Evolutionary conservation across 2,888 invertebrate species (phyloP).

Genomic region (Stictocephala bisonia): DNA sequence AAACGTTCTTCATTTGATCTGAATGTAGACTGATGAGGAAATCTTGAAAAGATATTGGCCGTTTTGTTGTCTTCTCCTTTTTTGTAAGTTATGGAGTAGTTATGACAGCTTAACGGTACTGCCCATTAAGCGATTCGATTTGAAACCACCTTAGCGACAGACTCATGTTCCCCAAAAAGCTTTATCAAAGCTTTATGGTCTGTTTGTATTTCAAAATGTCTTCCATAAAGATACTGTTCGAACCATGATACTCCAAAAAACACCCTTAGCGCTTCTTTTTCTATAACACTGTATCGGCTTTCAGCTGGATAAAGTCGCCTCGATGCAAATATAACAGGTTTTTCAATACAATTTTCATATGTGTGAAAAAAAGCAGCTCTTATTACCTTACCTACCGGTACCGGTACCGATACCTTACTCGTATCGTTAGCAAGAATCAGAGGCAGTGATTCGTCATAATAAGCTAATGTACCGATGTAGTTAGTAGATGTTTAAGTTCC

Average conservation of each 20-base stretch:
- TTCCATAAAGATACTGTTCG: conserved; percentile 14
- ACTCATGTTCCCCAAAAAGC: conserved; percentile 2
- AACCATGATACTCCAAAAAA: conserved; percentile 10
- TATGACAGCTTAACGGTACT: background rate
- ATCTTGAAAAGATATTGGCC: conserved; percentile 40
- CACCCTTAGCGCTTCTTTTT: conserved; percentile 2
- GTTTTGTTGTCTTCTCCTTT: conserved; percentile 9
- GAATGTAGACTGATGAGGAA: background rate
- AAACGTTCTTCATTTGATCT: background rate
- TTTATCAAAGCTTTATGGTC: conserved; percentile 19
- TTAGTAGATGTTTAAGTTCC: conserved; percentile 7
- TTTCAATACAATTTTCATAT: conserved; percentile 21
- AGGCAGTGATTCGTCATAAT: conserved; percentile 11
- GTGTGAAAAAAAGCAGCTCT: conserved; percentile 28
- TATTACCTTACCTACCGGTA: too few species aligned
- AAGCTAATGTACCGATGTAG: conserved; percentile 4
- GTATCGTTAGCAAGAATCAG: conserved; percentile 14
- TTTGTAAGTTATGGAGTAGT: conserved; percentile 12
- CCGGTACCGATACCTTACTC: background rate
- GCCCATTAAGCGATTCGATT: conserved; percentile 20
- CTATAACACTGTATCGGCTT: conserved; percentile 29
- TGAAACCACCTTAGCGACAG: background rate
- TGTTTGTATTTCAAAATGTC: conserved; percentile 2
- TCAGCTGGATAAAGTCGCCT: background rate
- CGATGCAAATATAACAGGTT: conserved; percentile 18